Percentiles rank a stretch among this genome's conserved stretches.
These are phyloP conservation scores for Cydia amplana DNA, from an alignment of 1,140 invertebrate species.

Conservation along the genomic window DNA sequence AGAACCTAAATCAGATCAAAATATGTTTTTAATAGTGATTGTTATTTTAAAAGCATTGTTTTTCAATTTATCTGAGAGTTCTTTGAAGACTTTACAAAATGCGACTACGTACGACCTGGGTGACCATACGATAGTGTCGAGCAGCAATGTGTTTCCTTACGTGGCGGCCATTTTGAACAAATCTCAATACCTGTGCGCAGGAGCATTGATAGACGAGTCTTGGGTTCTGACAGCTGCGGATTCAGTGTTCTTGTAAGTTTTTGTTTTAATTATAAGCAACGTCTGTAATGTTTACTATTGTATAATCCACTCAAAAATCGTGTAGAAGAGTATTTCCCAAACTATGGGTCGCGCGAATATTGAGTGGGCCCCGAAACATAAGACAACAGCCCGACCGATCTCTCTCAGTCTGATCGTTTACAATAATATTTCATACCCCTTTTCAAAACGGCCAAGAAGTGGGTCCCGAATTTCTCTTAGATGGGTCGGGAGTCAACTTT, in stretches of 20 bases:
- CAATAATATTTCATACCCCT: no score
- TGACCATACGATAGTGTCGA: slow-evolving; percentile 42
- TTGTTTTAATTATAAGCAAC: background rate
- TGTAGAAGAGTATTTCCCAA: no score
- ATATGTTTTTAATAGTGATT: background rate
- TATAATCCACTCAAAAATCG: no score
- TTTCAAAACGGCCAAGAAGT: no score
- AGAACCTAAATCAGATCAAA: background rate
- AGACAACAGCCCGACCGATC: no score
- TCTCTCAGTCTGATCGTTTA: no score
- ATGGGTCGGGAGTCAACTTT: no score
- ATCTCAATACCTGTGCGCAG: slow-evolving; percentile 56
- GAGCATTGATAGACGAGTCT: slow-evolving; percentile 61
- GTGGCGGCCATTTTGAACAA: slow-evolving; percentile 61
- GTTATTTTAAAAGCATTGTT: background rate
- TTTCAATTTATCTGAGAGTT: background rate
- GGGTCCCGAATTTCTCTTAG: no score
- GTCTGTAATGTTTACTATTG: no score
- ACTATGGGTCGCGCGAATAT: no score
- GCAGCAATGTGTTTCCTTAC: slow-evolving; percentile 54
- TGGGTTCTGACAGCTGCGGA: slow-evolving; percentile 65
- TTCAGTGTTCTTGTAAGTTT: slow-evolving; percentile 56
- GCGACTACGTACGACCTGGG: slow-evolving; percentile 12
- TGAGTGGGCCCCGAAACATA: no score
- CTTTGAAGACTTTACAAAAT: background rate